A percentile compares a stretch with the other conserved stretches of the same genome.
Evolutionary conservation across 2,797 vertebrate genomes (phyloP).

Genomic region (Bovichtus diacanthus): DNA sequence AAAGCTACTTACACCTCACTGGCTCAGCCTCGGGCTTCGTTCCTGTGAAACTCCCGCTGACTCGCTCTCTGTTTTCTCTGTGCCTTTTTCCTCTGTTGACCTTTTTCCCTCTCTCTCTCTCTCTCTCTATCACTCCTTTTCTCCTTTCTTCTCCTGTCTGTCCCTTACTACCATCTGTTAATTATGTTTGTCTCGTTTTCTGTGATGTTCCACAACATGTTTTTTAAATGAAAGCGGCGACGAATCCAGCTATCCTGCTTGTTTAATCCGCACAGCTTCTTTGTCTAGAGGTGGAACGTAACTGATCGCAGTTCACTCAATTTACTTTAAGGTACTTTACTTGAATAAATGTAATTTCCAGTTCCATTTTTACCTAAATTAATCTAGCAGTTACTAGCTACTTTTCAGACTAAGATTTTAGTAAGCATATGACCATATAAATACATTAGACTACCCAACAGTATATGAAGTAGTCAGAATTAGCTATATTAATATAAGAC

Average conservation of each 20-base stretch:
- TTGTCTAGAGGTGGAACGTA: background rate
- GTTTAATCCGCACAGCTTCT: background rate
- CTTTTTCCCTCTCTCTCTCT: conserved; percentile 35
- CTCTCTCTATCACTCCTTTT: background rate
- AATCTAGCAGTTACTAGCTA: background rate
- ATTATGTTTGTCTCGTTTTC: conserved; percentile 25
- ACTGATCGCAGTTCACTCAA: background rate
- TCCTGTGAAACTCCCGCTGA: conserved; percentile 72
- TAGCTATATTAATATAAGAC: background rate
- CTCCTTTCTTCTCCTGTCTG: conserved; percentile 8
- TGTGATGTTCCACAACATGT: conserved; percentile 26
- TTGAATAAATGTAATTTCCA: background rate
- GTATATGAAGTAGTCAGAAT: background rate
- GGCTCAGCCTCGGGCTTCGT: conserved; percentile 71
- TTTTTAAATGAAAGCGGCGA: background rate
- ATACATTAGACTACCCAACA: background rate
- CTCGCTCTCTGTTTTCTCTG: conserved; percentile 44
- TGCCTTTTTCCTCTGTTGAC: conserved; percentile 61
- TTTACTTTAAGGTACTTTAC: background rate
- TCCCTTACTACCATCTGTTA: conserved; percentile 16
- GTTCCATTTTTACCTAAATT: background rate
- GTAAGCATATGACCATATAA: background rate
- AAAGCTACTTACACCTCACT: conserved; percentile 73
- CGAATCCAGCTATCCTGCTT: background rate
- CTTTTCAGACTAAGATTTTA: background rate